phyloP scores from a whole-genome alignment of 1,140 invertebrate genomes.

The Macrobrachium nipponense region DNA sequence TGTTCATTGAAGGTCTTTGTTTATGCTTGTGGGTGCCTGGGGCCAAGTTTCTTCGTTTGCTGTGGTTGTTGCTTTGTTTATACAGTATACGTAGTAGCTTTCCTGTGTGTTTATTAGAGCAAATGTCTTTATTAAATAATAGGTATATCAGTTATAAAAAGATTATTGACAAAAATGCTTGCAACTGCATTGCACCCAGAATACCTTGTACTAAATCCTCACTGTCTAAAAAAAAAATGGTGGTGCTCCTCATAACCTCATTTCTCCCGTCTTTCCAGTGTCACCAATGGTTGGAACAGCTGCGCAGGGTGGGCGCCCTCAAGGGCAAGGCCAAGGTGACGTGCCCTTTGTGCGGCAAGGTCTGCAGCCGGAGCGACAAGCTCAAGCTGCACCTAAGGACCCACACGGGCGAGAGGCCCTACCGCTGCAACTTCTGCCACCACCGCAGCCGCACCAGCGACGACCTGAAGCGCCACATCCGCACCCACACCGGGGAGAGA shows the following conservation, averaged over 20 bases:
- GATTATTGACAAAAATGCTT: too few relatives aligned
- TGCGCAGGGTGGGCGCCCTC: constrained; percentile 48
- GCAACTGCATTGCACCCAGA: not conserved
- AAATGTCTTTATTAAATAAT: too few relatives aligned
- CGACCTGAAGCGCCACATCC: constrained; percentile 79
- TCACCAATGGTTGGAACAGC: constrained; percentile 57
- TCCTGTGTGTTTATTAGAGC: too few relatives aligned
- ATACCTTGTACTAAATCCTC: not conserved
- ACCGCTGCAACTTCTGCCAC: constrained; percentile 70
- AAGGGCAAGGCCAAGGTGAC: constrained; percentile 53
- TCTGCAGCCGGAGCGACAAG: constrained; percentile 63
- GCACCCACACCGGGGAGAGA: constrained; percentile 75
- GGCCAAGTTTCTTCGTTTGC: too few relatives aligned
- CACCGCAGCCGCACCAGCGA: constrained; percentile 89
- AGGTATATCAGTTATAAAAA: too few relatives aligned
- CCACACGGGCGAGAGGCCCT: constrained; percentile 69
- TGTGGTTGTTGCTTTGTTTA: too few relatives aligned
- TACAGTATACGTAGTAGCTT: too few relatives aligned
- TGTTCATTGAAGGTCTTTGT: too few relatives aligned
- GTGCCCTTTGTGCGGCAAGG: constrained; percentile 60
- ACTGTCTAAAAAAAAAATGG: not conserved
- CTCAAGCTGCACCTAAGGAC: constrained; percentile 68
- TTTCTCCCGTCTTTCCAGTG: constrained; percentile 60
- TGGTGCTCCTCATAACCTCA: constrained; percentile 52
- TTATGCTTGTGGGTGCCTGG: too few relatives aligned